Percentiles rank a stretch among this genome's conserved stretches.
Conservation (phyloP, 64 coral and sea anemone species). For the Actinia equina region DNA sequence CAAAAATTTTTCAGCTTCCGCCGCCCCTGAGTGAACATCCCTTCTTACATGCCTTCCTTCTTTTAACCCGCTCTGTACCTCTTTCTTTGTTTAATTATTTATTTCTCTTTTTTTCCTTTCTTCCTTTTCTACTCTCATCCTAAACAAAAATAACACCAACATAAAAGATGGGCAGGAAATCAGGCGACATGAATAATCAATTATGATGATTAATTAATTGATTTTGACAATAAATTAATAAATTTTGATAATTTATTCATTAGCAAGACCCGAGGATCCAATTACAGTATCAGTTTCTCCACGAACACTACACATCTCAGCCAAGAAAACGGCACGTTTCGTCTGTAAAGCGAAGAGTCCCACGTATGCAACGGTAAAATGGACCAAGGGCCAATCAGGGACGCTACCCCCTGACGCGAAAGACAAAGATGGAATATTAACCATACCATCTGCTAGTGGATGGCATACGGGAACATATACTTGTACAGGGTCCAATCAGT, state of each 20-base stretch:
- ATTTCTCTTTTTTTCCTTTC: too few species aligned
- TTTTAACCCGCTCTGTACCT: too few species aligned
- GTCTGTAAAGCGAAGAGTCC: conserved; percentile 74
- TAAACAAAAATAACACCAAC: too few species aligned
- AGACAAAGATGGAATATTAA: conserved; percentile 65
- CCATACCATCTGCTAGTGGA: conserved; percentile 31
- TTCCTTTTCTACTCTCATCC: too few species aligned
- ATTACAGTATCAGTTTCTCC: conserved; percentile 66
- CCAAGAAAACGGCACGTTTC: conserved; percentile 61
- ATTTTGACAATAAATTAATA: too few species aligned
- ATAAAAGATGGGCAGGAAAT: too few species aligned
- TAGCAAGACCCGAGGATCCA: conserved; percentile 70
- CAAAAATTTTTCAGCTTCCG: too few species aligned
- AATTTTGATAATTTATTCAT: not conserved
- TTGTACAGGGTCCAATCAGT: conserved; percentile 73
- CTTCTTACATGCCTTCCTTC: too few species aligned
- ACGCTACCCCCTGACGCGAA: conserved; percentile 55
- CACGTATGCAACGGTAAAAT: conserved; percentile 57
- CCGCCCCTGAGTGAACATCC: too few species aligned
- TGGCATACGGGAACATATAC: conserved; percentile 87
- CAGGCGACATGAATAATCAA: too few species aligned
- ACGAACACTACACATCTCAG: conserved; percentile 63
- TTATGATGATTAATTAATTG: too few species aligned
- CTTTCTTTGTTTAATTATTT: too few species aligned
- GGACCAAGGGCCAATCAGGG: conserved; percentile 54